Base-by-base conservation (phyloP, 1,140 invertebrate species). In the Solenopsis fugax region DNA sequence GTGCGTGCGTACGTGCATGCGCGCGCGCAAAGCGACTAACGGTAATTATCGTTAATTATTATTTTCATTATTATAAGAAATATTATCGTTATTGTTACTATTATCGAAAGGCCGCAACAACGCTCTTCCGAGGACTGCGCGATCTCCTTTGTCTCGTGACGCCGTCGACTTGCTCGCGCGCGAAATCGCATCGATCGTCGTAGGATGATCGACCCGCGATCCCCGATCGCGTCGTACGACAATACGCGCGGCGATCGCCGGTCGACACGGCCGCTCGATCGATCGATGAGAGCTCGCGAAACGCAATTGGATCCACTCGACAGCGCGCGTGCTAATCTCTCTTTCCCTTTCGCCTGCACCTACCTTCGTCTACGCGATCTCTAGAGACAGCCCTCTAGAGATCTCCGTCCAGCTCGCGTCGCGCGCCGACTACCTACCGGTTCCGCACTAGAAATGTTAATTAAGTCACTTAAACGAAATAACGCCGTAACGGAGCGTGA, bases 101-200 rank as follows among this genome's bases (percentile, higher is more conserved):
- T 84, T 90, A 87, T 58, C 81, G 88, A 89, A 90, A 90, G 89
- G 88, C 89, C 89, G 88, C 89, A 89, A 87, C 89, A 89, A 89
- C 88, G 67, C 65, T 89, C 65, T 87, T 86, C 56, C 88, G 71
- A 77, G 82, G 87, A 89, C 73, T 85, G 64, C 71, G 50, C 76
- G 78, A 60, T 86, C 65, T 48, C 65, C 72, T 69, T 54, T 64
- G 41, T 76, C 54, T 62, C 80, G 69, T 62, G 69, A 84, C 71
- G 41, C 80, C 72, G 69, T 75, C 80, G 80, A 73, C 52, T 60
- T 45, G 54, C 69, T 41, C 80, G 41, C 54, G 54, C 80, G 69
- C 80, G 69, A 75, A 41, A 48, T 84, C 65, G 34, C 34, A 88
- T 67, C 24, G 77, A 41, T 76, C 69, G 86, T 29, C 21, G 34